Percentiles rank a stretch among this genome's conserved stretches.
These are phyloP conservation scores for Erpornis zantholeuca DNA, from an alignment of 2,113 vertebrate genomes.

Conservation along the genomic window DNA sequence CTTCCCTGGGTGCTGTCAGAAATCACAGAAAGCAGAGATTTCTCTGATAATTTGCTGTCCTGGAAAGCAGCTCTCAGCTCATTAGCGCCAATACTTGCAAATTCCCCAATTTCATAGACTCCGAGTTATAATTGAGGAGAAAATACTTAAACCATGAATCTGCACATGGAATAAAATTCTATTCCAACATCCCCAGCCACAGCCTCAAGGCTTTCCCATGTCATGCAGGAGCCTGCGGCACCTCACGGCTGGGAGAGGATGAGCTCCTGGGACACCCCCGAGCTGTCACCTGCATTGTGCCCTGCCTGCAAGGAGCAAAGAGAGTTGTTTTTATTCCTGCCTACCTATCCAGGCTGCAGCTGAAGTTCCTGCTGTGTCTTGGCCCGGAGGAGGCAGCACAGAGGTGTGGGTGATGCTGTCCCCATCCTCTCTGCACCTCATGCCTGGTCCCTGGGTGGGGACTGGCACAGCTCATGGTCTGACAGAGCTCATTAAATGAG, in stretches of 20 bases:
- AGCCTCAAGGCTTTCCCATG: background rate
- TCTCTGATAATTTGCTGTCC: background rate
- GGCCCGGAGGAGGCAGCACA: background rate
- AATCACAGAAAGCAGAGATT: background rate
- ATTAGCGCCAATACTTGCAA: background rate
- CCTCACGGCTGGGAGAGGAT: background rate
- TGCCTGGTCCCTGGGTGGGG: background rate
- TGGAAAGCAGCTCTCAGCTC: background rate
- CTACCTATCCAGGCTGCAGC: background rate
- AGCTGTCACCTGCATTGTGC: background rate
- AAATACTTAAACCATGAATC: background rate
- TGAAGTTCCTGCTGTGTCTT: background rate
- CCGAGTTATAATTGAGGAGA: background rate
- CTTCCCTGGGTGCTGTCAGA: background rate
- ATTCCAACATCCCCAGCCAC: background rate
- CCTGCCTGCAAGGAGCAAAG: background rate
- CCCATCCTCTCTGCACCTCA: fast-evolving
- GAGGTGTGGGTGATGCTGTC: background rate
- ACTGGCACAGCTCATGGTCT: background rate
- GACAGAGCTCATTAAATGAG: background rate
- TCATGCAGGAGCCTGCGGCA: background rate
- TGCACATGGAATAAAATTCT: background rate
- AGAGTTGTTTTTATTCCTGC: background rate
- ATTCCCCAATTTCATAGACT: background rate
- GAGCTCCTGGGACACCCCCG: background rate